Evolutionary conservation across 2,113 vertebrate species (phyloP).

Genomic region (Motacilla tschutschensis): DNA sequence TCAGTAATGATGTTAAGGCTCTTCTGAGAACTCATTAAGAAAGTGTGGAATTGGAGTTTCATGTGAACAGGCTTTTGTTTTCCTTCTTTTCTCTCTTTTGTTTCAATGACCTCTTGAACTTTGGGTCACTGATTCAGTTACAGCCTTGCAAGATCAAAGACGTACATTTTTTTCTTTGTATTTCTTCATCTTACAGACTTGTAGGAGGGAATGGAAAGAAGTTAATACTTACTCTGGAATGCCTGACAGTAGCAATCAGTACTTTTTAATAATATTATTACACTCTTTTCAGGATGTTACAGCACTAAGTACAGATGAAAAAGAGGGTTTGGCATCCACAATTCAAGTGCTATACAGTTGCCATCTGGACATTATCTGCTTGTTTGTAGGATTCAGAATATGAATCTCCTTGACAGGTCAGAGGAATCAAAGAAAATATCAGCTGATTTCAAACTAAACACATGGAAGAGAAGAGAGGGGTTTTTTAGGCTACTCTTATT

Average conservation of each 20-base stretch:
- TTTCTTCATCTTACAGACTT: constrained; percentile 11
- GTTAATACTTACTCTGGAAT: neutral
- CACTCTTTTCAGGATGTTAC: neutral
- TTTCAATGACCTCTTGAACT: constrained; percentile 55
- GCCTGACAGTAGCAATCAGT: neutral
- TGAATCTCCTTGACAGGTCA: neutral
- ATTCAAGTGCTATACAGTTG: neutral
- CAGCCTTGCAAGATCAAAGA: constrained; percentile 44
- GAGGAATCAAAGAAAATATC: neutral
- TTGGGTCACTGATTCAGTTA: constrained; percentile 54
- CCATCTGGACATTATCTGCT: neutral
- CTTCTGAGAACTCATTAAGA: constrained; percentile 50
- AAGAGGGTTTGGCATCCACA: neutral
- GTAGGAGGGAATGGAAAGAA: neutral
- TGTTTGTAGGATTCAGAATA: neutral
- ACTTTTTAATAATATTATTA: neutral
- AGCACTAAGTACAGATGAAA: neutral
- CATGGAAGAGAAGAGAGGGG: neutral
- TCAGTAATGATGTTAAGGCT: constrained; percentile 32
- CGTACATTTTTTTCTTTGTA: neutral
- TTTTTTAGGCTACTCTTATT: neutral
- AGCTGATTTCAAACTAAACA: neutral
- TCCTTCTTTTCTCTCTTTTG: constrained; percentile 24
- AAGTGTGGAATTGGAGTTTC: constrained; percentile 44
- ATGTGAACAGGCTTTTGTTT: constrained; percentile 52